phyloP scores from a whole-genome alignment of 2,797 vertebrate genomes.

The Tokudaia tokunoshimensis region DNA sequence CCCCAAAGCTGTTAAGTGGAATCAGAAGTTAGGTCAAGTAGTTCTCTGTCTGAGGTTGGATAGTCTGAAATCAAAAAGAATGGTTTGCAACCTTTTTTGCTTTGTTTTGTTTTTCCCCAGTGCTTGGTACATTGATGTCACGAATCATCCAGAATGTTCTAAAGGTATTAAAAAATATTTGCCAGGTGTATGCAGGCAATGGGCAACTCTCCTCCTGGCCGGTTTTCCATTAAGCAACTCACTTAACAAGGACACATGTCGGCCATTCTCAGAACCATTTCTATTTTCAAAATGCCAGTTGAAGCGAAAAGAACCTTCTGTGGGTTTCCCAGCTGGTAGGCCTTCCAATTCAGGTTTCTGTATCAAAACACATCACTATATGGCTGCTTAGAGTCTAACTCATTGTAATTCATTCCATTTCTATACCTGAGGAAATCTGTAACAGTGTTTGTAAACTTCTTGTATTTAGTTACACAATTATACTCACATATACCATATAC shows the following conservation, averaged over 20 bases:
- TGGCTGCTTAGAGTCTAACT: not conserved
- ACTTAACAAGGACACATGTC: not conserved
- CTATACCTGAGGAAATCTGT: slow-evolving; percentile 7
- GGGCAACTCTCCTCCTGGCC: not conserved
- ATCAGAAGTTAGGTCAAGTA: slow-evolving; percentile 77
- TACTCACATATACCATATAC: not conserved
- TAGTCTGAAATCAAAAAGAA: slow-evolving; percentile 61
- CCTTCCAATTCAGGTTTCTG: slow-evolving; percentile 1
- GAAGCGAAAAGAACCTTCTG: not conserved
- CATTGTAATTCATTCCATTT: slow-evolving; percentile 7
- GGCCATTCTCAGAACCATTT: not conserved
- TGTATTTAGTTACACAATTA: not conserved
- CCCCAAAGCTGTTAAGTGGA: slow-evolving; percentile 69
- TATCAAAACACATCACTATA: not conserved
- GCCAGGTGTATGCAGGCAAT: not conserved
- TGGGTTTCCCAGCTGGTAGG: not conserved
- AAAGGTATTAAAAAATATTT: slow-evolving; percentile 45
- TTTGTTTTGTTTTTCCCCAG: not conserved
- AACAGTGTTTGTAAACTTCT: slow-evolving; percentile 35
- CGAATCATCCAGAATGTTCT: slow-evolving; percentile 21
- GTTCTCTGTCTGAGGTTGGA: slow-evolving; percentile 49
- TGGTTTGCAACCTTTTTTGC: slow-evolving; percentile 34
- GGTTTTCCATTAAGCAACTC: not conserved
- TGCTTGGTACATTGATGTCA: slow-evolving; percentile 44
- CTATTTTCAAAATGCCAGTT: not conserved